Conservation (phyloP, 2,113 vertebrate species). For the Pitta sordida region DNA sequence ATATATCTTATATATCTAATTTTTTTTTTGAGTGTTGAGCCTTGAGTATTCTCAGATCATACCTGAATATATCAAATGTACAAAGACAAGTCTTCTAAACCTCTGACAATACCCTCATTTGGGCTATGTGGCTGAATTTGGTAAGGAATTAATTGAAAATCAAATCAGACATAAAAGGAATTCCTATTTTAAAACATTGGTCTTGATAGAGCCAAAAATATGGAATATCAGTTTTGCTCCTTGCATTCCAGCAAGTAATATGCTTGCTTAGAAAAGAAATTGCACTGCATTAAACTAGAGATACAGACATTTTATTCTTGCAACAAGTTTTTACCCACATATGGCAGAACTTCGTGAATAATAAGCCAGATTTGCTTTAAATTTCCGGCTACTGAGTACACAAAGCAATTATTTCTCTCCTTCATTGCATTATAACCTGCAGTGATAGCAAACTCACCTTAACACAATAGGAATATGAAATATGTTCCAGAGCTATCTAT, state of each 20-base stretch:
- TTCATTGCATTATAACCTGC: not conserved
- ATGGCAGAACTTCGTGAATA: not conserved
- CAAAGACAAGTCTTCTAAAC: not conserved
- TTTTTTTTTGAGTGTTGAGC: not conserved
- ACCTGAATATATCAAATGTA: not conserved
- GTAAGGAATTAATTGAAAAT: not conserved
- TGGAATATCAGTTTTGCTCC: not conserved
- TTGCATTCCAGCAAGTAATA: not conserved
- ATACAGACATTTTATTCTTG: not conserved
- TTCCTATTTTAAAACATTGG: not conserved
- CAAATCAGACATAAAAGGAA: not conserved
- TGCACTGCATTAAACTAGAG: not conserved
- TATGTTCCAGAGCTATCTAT: not conserved
- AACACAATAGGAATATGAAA: not conserved
- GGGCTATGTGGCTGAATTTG: not conserved
- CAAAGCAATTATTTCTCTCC: not conserved
- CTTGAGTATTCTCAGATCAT: not conserved
- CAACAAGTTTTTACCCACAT: not conserved
- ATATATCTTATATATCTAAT: accelerated
- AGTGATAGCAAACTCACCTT: not conserved
- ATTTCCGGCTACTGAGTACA: not conserved
- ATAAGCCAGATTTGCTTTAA: not conserved
- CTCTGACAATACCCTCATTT: not conserved
- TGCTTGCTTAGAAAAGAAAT: not conserved
- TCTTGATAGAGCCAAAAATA: not conserved